phyloP scores from a whole-genome alignment of 2,888 invertebrate genomes.

The Prenolepis imparis region DNA sequence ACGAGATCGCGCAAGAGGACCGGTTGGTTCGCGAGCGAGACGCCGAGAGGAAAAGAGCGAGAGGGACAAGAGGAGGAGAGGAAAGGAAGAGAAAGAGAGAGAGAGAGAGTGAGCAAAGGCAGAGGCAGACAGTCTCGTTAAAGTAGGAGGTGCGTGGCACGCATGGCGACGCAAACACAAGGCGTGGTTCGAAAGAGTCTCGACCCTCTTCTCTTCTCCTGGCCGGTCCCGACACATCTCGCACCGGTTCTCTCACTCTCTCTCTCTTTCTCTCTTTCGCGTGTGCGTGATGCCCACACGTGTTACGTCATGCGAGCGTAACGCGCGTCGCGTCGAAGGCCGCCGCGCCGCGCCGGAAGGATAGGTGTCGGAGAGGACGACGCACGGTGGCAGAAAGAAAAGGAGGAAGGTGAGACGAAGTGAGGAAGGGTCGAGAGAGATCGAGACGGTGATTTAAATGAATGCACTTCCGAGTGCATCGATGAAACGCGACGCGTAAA shows the following conservation, averaged over 20 bases:
- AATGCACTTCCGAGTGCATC: slow-evolving; percentile 35
- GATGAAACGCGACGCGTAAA: background rate
- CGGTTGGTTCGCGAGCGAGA: slow-evolving; percentile 43
- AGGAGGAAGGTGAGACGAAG: background rate
- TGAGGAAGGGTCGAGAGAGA: background rate
- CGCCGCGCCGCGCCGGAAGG: slow-evolving; percentile 25
- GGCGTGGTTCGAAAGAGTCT: slow-evolving; percentile 82
- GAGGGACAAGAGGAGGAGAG: background rate
- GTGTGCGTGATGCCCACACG: slow-evolving; percentile 63
- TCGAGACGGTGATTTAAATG: slow-evolving; percentile 49
- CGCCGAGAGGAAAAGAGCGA: slow-evolving; percentile 37
- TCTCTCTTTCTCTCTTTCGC: background rate
- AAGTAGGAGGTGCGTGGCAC: slow-evolving; percentile 84
- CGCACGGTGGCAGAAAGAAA: background rate
- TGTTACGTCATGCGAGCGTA: slow-evolving; percentile 70
- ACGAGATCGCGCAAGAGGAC: slow-evolving; percentile 38
- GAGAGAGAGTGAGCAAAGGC: slow-evolving; percentile 59
- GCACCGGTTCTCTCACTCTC: too few species aligned
- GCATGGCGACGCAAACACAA: slow-evolving; percentile 84
- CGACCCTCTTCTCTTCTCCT: slow-evolving; percentile 65
- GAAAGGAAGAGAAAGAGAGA: background rate
- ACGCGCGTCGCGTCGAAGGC: slow-evolving; percentile 33
- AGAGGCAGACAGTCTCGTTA: slow-evolving; percentile 78
- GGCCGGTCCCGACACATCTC: slow-evolving; percentile 56
- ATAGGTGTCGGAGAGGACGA: background rate